Conservation (phyloP, 2,888 invertebrate species). For the Chelonus formosanus region DNA sequence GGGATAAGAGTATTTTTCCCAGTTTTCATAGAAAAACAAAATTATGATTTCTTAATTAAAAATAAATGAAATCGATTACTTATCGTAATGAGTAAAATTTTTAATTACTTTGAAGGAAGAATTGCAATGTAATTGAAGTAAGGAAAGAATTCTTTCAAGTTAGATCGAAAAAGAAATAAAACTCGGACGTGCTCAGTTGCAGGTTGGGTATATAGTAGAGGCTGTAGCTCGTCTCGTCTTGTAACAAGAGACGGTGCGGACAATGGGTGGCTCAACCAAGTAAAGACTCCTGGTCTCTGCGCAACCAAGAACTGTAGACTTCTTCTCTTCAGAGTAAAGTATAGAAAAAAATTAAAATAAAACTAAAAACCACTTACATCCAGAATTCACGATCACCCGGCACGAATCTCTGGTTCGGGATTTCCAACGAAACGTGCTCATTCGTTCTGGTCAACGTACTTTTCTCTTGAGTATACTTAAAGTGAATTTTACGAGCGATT, state of each 20-base stretch:
- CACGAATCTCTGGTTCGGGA: slow-evolving; percentile 15
- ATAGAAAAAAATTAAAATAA: slow-evolving; percentile 15
- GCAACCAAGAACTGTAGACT: slow-evolving; percentile 32
- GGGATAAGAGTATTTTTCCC: too few species aligned
- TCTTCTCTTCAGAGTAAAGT: not conserved
- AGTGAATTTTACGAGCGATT: slow-evolving; percentile 28
- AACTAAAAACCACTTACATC: not conserved
- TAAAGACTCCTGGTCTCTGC: slow-evolving; percentile 23
- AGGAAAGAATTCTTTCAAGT: too few species aligned
- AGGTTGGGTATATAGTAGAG: slow-evolving; percentile 19
- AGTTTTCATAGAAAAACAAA: too few species aligned
- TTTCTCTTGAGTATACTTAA: slow-evolving; percentile 16
- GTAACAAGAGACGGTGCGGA: slow-evolving; percentile 61
- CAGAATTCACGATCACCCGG: not conserved
- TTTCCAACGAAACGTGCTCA: slow-evolving; percentile 29
- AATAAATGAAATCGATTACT: too few species aligned
- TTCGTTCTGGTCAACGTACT: slow-evolving; percentile 29
- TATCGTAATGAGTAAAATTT: too few species aligned
- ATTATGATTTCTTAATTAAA: too few species aligned
- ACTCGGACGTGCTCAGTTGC: slow-evolving; percentile 21
- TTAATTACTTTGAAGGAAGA: too few species aligned
- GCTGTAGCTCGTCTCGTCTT: slow-evolving; percentile 52
- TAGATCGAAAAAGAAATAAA: not conserved
- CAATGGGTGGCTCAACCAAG: slow-evolving; percentile 62
- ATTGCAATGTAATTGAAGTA: too few species aligned